Conservation (phyloP, 2,113 vertebrate genomes). For the Sula dactylatra region DNA sequence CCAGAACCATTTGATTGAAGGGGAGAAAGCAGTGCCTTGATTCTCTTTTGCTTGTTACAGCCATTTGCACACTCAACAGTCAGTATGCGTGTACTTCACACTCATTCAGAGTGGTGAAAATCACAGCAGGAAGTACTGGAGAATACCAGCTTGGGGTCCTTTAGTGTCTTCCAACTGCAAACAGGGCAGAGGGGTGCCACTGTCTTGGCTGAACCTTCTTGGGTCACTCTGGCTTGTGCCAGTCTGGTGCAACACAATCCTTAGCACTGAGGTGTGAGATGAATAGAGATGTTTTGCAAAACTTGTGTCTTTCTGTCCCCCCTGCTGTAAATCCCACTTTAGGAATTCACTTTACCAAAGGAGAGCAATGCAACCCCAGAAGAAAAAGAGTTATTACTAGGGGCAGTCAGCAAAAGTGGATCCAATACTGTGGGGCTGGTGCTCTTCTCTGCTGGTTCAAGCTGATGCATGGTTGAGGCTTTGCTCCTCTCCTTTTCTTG, state of each 20-base stretch:
- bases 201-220: not conserved
- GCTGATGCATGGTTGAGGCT: not conserved
- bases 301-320: not conserved
- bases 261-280: not conserved
- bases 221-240: not conserved
- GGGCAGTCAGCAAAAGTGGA: not conserved
- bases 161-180: not conserved
- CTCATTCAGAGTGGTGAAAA: not conserved
- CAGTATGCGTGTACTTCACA: not conserved
- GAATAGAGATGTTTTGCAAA: not conserved
- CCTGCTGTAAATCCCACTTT: not conserved
- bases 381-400: not conserved
- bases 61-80: not conserved
- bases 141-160: not conserved
- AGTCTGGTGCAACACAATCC: not conserved
- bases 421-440: not conserved
- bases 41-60: not conserved
- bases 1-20: not conserved
- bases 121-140: not conserved
- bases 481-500: not conserved
- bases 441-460: not conserved
- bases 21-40: not conserved
- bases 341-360: not conserved
- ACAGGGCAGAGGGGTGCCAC: not conserved
- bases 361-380: not conserved